A percentile compares a stretch with the other conserved stretches of the same genome.
These are phyloP conservation scores for Nothoprocta perdicaria DNA, from an alignment of 2,113 vertebrate species.

Conservation along the genomic window DNA sequence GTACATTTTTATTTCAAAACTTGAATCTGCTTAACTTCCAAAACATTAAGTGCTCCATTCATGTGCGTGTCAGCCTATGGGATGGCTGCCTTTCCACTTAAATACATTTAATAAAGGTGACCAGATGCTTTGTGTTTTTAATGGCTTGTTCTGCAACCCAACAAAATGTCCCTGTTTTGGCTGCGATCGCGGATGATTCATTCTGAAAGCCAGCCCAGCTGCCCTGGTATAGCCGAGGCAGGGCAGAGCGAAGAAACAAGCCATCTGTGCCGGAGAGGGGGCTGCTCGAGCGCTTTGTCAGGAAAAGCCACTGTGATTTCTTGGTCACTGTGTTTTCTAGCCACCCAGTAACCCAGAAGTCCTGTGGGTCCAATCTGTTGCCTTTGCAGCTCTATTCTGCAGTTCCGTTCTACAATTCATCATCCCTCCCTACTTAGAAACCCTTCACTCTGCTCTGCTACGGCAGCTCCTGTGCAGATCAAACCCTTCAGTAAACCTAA, in stretches of 20 bases:
- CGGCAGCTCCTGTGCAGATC: rapidly evolving
- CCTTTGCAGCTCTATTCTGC: not conserved
- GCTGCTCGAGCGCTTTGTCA: constrained; percentile 45
- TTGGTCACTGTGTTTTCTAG: constrained; percentile 1
- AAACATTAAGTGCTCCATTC: not conserved
- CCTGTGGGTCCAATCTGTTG: not conserved
- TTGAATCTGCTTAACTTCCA: not conserved
- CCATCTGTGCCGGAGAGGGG: constrained; percentile 60
- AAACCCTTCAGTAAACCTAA: not conserved
- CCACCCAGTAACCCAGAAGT: not conserved
- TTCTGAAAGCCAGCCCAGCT: constrained; percentile 65
- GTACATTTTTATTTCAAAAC: constrained; percentile 34
- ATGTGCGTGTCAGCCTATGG: constrained; percentile 2
- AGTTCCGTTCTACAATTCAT: not conserved
- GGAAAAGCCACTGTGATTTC: constrained; percentile 13
- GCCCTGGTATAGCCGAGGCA: constrained; percentile 55
- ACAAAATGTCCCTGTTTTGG: constrained; percentile 70
- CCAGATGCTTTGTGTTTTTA: constrained; percentile 72
- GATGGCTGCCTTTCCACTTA: constrained; percentile 43
- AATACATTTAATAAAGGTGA: constrained; percentile 67
- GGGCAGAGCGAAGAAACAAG: constrained; percentile 30
- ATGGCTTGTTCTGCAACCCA: constrained; percentile 63
- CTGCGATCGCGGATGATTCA: constrained; percentile 51
- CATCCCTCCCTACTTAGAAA: not conserved
- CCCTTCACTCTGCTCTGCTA: not conserved